These are phyloP conservation scores for Drosophila lowei DNA, from an alignment of 1,140 invertebrate species.

Conservation along the genomic window DNA sequence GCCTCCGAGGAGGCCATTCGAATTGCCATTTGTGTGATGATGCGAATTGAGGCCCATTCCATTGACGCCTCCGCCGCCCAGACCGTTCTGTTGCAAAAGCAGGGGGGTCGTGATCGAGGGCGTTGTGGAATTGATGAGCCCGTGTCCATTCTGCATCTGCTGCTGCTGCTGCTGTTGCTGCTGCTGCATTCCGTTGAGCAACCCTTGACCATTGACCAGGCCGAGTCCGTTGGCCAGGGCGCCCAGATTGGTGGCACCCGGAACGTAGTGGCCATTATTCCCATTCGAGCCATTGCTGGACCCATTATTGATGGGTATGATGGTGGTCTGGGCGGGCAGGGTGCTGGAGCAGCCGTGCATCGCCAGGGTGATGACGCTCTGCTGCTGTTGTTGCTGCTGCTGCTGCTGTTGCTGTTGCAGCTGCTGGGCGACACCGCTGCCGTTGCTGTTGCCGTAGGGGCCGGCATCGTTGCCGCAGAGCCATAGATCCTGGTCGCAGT, in stretches of 20 bases:
- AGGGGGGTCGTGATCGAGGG: conserved; percentile 39
- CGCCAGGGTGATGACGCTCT: conserved; percentile 74
- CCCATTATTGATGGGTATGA: conserved; percentile 82
- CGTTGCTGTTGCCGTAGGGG: conserved; percentile 58
- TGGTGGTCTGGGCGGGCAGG: conserved; percentile 77
- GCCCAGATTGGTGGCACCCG: conserved; percentile 64
- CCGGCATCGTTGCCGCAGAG: conserved; percentile 85
- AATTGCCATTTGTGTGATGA: conserved; percentile 58
- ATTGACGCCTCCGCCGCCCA: conserved; percentile 25
- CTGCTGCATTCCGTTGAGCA: conserved; percentile 59
- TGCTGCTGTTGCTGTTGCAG: conserved; percentile 31
- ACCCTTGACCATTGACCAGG: conserved; percentile 41
- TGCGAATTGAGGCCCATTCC: conserved; percentile 47
- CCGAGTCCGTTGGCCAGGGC: conserved; percentile 58
- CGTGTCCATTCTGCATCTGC: conserved; percentile 68
- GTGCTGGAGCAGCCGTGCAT: conserved; percentile 68
- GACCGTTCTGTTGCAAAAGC: conserved; percentile 56
- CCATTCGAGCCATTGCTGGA: conserved; percentile 37
- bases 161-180: conserved; percentile 63
- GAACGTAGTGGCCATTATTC: conserved; percentile 55
- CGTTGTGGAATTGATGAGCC: conserved; percentile 66
- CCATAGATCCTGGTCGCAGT: conserved; percentile 91
- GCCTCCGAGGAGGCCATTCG: conserved; percentile 48
- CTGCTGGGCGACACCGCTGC: conserved; percentile 48
- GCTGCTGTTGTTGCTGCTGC: conserved; percentile 57